phyloP scores from a whole-genome alignment of 92 coral and sea anemone species.

The Phenganax stokvisi region DNA sequence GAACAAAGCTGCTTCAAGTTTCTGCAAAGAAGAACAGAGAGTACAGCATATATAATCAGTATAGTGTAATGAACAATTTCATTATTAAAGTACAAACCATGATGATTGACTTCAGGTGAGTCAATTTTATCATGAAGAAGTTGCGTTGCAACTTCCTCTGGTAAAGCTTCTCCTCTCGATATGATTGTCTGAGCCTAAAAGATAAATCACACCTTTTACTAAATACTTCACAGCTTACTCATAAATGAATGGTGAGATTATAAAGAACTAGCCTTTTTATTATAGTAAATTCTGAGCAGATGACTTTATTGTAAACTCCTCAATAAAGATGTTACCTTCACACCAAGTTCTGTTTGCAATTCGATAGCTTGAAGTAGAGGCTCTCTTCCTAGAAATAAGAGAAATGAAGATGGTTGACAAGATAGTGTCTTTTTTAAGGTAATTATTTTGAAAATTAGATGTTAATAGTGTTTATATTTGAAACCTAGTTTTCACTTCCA shows the following conservation, averaged over 20 bases:
- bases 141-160: slow-evolving; percentile 85
- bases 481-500: no score
- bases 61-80: neutral
- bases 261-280: neutral
- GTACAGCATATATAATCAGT: no score
- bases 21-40: no score
- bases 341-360: slow-evolving; percentile 83
- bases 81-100: slow-evolving; percentile 53
- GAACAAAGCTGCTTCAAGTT: no score
- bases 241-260: neutral
- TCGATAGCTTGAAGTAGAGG: slow-evolving; percentile 84
- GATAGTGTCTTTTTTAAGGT: neutral
- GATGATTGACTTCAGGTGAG: slow-evolving; percentile 89
- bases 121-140: slow-evolving; percentile 71
- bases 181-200: slow-evolving; percentile 78
- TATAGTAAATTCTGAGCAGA: no score
- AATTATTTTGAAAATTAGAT: neutral
- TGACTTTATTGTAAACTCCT: no score
- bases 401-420: neutral
- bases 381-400: slow-evolving; percentile 61
- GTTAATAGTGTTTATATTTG: no score
- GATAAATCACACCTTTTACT: neutral
- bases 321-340: slow-evolving; percentile 47
- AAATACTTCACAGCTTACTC: neutral
- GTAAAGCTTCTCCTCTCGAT: slow-evolving; percentile 87